Base-by-base conservation (phyloP, 2,888 invertebrate genomes). In the Synergus umbraculus region DNA sequence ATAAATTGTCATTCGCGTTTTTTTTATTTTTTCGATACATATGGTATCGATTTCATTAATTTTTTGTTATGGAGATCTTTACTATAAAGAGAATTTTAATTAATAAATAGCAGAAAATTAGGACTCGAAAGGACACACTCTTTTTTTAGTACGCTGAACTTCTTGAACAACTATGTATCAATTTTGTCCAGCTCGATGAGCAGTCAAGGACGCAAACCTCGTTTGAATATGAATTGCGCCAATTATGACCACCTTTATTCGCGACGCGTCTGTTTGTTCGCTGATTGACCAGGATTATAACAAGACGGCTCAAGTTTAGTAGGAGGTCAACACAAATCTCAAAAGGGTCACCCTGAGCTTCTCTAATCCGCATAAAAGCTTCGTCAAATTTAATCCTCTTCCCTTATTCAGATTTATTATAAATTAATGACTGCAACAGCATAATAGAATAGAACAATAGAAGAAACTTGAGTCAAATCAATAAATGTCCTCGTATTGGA, bases 181-280 rank as follows among this genome's bases (percentile, higher is more conserved):
- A 82, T 82, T 81, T 69, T 73, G 77, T 60, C 78, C 54, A 73
- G 80, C 80, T 78, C 82, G 83, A 87, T 86, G 86, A 87, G 76
- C 85, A 87, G 85, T 86, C 88, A 89, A 88, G 89, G 89, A 83
- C 89, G 86, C 82, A 85, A 84, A 86, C 86, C 88, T 89, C 89
- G 89, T 91, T 91, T 91, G 89, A 90, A 90, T 91, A 90, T 89
- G 88, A 91, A 91, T 91, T 90, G 90, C 85, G 85, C 87, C 90
- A 88, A 91, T 90, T 89, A 91, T 88, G 85, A 87, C 90, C 88
- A 91, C 89, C 91, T 91, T 81, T 83, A 83, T 83, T 89, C 90
- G 85, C 86, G 83, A 81, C 86, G 82, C 88, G 87, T 84, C 90
- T 91, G 89, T 91, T 91, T 91, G 89, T 90, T 89, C 88, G 83